Evolutionary conservation across 2,797 vertebrate genomes (phyloP).

Genomic region (Rallus crepitans): DNA sequence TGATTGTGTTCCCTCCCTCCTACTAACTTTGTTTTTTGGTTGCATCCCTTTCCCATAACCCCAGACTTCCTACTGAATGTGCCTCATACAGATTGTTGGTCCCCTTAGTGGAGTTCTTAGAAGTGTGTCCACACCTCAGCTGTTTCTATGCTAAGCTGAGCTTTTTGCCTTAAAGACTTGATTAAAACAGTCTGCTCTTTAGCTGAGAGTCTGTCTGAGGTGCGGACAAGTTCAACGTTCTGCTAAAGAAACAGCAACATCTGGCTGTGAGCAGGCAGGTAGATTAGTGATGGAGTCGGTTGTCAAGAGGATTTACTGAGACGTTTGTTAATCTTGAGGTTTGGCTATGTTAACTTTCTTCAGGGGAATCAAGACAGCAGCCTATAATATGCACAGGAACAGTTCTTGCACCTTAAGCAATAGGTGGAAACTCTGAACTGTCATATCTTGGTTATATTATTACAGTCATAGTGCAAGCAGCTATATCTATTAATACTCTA

Average conservation of each 20-base stretch:
- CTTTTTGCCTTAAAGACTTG: neutral
- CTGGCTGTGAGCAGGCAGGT: constrained; percentile 1
- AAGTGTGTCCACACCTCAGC: neutral
- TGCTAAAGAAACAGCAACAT: neutral
- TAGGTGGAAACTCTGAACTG: neutral
- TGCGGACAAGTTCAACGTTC: neutral
- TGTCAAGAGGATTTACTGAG: constrained; percentile 33
- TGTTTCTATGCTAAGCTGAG: neutral
- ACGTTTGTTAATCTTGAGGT: neutral
- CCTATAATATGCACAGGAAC: neutral
- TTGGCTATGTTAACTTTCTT: neutral
- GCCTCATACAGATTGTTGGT: neutral
- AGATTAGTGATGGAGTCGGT: constrained; percentile 9
- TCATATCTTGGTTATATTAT: neutral
- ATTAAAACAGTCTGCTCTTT: neutral
- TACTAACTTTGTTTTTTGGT: neutral
- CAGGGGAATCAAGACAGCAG: neutral
- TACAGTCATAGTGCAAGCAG: neutral
- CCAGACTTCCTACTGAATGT: neutral
- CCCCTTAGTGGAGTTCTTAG: neutral
- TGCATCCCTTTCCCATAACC: neutral
- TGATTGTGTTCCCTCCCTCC: too few relatives aligned
- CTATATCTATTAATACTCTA: neutral
- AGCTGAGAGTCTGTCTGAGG: neutral
- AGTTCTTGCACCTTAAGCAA: neutral